Percentiles rank a stretch among this genome's conserved stretches.
phyloP scores from a whole-genome alignment of 2,888 invertebrate species.

The Xiphydria camelus region DNA sequence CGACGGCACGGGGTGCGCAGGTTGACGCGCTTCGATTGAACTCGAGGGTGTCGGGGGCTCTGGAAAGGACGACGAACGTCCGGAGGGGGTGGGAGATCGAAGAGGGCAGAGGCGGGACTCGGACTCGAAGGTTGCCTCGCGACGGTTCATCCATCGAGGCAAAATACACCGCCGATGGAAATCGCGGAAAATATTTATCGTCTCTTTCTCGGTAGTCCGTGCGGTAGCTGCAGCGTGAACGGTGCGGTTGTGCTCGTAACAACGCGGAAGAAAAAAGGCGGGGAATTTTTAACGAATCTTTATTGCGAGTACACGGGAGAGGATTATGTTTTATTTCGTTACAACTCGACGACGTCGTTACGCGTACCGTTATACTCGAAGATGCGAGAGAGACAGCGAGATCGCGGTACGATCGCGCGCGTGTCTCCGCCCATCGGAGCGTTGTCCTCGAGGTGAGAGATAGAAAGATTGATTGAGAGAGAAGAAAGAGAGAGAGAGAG shows the following conservation, averaged over 20 bases:
- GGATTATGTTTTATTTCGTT: not conserved
- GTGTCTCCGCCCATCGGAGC: too few species aligned
- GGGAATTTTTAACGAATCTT: slow-evolving; percentile 18
- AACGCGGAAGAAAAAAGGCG: not conserved
- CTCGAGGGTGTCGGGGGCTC: slow-evolving; percentile 11
- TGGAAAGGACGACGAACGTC: slow-evolving; percentile 15
- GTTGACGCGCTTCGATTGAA: slow-evolving; percentile 19
- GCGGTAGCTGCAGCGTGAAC: too few species aligned
- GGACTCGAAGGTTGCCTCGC: slow-evolving; percentile 16
- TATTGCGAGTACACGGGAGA: slow-evolving; percentile 21
- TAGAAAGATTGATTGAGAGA: too few species aligned
- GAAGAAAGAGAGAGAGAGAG: too few species aligned
- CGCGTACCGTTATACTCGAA: too few species aligned
- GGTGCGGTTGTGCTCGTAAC: too few species aligned
- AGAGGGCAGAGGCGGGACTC: slow-evolving; percentile 16
- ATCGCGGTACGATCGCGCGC: too few species aligned
- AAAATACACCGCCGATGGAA: not conserved
- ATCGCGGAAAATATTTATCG: slow-evolving; percentile 1
- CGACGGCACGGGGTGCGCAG: slow-evolving; percentile 18
- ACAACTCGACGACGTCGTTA: too few species aligned
- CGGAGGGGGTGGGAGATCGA: slow-evolving; percentile 14
- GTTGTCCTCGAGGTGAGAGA: too few species aligned
- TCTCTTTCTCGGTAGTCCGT: too few species aligned
- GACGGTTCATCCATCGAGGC: slow-evolving; percentile 3
- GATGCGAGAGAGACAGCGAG: too few species aligned